Percentiles rank a stretch among this genome's conserved stretches.
phyloP scores from a whole-genome alignment of 2,797 vertebrate species.

The Eptatretus atami region DNA sequence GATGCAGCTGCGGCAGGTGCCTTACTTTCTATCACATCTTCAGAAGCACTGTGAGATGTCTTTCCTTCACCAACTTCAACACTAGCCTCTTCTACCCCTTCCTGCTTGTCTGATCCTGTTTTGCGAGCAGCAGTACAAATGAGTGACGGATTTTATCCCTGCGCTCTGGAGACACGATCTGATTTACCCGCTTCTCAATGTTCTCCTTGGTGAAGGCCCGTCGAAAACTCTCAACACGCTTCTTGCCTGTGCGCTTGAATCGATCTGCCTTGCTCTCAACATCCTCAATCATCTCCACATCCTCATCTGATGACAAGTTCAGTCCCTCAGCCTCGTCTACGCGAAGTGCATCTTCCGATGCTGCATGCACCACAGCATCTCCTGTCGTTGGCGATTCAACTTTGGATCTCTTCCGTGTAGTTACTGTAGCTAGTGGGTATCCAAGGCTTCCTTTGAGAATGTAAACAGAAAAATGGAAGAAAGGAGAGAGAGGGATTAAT shows the following conservation, averaged over 20 bases:
- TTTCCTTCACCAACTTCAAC: background rate
- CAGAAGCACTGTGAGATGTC: slow-evolving; percentile 1
- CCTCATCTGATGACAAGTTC: slow-evolving; percentile 2
- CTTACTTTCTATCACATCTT: background rate
- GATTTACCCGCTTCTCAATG: background rate
- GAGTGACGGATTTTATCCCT: slow-evolving; percentile 3
- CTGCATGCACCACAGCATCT: background rate
- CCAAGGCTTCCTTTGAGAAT: background rate
- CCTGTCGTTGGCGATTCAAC: background rate
- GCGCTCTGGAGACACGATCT: background rate
- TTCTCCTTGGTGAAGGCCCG: slow-evolving; percentile 4
- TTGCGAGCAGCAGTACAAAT: background rate
- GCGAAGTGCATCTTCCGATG: background rate
- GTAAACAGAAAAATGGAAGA: background rate
- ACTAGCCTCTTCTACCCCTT: slow-evolving; percentile 1
- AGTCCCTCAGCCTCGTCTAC: background rate
- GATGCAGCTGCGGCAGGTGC: background rate
- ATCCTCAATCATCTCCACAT: slow-evolving; percentile 3
- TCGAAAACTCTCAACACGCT: slow-evolving; percentile 1
- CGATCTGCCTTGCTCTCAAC: background rate
- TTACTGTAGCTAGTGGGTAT: background rate
- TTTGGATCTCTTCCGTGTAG: slow-evolving; percentile 3
- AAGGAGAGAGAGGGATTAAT: background rate
- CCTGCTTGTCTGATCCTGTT: background rate
- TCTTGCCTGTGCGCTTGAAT: slow-evolving; percentile 2